These are phyloP conservation scores for Toxostoma redivivum DNA, from an alignment of 2,113 vertebrate species.

Conservation along the genomic window DNA sequence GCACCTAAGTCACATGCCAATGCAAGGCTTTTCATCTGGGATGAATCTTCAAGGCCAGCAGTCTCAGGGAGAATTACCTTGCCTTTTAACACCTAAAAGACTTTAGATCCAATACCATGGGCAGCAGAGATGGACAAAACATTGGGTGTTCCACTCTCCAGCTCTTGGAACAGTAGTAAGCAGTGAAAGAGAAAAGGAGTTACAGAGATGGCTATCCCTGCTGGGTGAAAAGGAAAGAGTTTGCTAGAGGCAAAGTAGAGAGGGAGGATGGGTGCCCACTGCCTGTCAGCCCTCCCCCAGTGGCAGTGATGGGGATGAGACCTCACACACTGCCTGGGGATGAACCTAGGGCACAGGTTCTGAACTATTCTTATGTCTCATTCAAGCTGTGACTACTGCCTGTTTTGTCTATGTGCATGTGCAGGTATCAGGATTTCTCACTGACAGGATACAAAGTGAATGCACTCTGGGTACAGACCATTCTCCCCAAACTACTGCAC, in stretches of 20 bases:
- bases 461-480: not conserved
- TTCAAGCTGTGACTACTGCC: not conserved
- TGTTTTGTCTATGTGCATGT: not conserved
- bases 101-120: not conserved
- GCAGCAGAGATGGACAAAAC: not conserved
- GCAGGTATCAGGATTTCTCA: not conserved
- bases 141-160: not conserved
- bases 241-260: not conserved
- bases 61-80: not conserved
- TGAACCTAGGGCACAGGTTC: not conserved
- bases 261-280: not conserved
- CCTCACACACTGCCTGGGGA: not conserved
- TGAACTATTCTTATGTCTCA: not conserved
- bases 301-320: not conserved
- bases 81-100: not conserved
- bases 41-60: not conserved
- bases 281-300: not conserved
- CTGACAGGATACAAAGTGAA: not conserved
- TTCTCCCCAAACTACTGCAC: not conserved
- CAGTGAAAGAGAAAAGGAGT: not conserved
- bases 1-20: accelerated
- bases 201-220: not conserved
- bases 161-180: not conserved
- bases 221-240: not conserved
- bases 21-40: not conserved